phyloP scores from a whole-genome alignment of 2,888 invertebrate species.

The Agriopis aurantiaria region DNA sequence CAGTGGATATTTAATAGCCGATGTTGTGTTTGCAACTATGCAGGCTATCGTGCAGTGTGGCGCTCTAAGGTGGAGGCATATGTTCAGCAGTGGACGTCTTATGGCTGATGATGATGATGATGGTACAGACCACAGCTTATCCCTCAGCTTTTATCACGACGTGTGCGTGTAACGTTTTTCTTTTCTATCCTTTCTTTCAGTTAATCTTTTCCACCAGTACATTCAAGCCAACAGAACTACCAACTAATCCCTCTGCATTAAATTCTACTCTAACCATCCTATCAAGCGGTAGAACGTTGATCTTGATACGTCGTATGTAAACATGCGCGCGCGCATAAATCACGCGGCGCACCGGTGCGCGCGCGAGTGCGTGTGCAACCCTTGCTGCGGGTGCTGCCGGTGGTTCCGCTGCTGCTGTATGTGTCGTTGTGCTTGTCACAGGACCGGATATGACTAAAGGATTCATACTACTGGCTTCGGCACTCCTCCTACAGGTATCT shows the following conservation, averaged over 20 bases:
- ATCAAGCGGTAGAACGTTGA: neutral
- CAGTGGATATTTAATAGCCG: too few relatives aligned
- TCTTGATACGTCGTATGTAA: neutral
- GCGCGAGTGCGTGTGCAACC: slow-evolving; percentile 65
- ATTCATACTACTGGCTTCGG: slow-evolving; percentile 46
- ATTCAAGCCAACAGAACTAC: neutral
- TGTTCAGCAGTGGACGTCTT: too few relatives aligned
- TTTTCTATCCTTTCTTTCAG: neutral
- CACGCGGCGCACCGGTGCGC: slow-evolving; percentile 42
- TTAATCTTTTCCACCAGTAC: neutral
- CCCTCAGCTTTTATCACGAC: too few relatives aligned
- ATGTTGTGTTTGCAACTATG: too few relatives aligned
- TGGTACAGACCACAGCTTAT: too few relatives aligned
- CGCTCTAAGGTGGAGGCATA: too few relatives aligned
- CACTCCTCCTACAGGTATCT: slow-evolving; percentile 39
- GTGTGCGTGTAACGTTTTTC: neutral
- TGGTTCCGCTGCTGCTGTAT: slow-evolving; percentile 62
- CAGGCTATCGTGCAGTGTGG: too few relatives aligned
- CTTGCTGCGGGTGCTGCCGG: slow-evolving; percentile 55
- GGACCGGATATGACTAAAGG: slow-evolving; percentile 30
- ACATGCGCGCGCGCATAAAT: slow-evolving; percentile 64
- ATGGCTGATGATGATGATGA: too few relatives aligned
- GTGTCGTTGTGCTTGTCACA: slow-evolving; percentile 58
- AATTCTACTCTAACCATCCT: neutral
- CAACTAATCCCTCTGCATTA: neutral